These are phyloP conservation scores for Galerucella calmariensis DNA, from an alignment of 2,888 invertebrate genomes.

Conservation along the genomic window DNA sequence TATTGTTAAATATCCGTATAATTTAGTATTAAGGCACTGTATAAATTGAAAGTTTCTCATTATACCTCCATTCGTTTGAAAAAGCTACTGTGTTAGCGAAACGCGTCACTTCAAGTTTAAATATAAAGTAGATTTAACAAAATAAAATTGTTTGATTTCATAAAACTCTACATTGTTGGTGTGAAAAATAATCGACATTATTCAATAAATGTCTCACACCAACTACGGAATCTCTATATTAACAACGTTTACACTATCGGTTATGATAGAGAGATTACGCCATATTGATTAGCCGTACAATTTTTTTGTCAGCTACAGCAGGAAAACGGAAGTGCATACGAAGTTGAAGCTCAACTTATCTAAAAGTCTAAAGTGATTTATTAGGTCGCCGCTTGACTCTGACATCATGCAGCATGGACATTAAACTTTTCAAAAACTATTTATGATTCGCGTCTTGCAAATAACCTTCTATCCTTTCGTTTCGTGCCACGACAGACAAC, in stretches of 20 bases:
- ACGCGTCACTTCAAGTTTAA: too few species aligned
- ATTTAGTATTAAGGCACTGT: too few species aligned
- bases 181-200: background rate
- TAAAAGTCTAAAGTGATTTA: conserved; percentile 47
- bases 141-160: too few species aligned
- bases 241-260: conserved; percentile 3
- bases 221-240: background rate
- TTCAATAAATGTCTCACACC: background rate
- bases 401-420: conserved; percentile 57
- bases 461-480: conserved; percentile 49
- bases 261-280: conserved; percentile 31
- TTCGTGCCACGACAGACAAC: conserved; percentile 25
- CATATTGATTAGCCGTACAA: conserved; percentile 33
- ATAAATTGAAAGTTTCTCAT: too few species aligned
- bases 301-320: conserved; percentile 27
- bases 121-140: too few species aligned
- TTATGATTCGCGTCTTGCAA: conserved; percentile 56
- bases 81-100: too few species aligned
- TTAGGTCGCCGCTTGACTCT: conserved; percentile 56
- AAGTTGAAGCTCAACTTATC: conserved; percentile 28
- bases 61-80: too few species aligned
- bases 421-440: conserved; percentile 56
- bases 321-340: conserved; percentile 14
- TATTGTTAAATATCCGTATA: too few species aligned
- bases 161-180: too few species aligned